phyloP scores from a whole-genome alignment of 2,888 invertebrate species.

The Ptychoptera albimana region DNA sequence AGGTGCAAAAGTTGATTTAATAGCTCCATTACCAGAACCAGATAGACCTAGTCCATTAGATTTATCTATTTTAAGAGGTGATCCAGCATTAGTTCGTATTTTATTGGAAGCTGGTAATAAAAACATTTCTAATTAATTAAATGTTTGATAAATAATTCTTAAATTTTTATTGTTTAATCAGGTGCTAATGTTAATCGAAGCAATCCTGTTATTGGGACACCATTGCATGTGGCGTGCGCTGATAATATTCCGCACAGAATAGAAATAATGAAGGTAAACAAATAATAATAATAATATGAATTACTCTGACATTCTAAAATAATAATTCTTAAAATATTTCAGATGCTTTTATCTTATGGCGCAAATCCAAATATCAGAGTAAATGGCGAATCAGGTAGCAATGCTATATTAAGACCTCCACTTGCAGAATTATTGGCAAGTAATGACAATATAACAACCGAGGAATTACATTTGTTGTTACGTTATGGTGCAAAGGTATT shows the following conservation, averaged over 20 bases:
- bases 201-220: conserved; percentile 66
- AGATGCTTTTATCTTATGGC: conserved; percentile 52
- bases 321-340: conserved; percentile 9
- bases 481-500: conserved; percentile 59
- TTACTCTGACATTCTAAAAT: conserved; percentile 1
- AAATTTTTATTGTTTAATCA: conserved; percentile 19
- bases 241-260: conserved; percentile 57
- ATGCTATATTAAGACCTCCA: conserved; percentile 51
- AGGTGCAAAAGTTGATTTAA: conserved; percentile 56
- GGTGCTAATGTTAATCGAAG: conserved; percentile 67
- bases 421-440: conserved; percentile 70
- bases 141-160: no score
- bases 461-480: conserved; percentile 51
- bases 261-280: conserved; percentile 38
- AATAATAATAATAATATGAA: no score
- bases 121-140: background rate
- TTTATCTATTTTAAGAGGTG: conserved; percentile 69
- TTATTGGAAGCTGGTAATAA: conserved; percentile 48
- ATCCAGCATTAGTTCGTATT: conserved; percentile 51
- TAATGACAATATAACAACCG: conserved; percentile 47
- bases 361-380: conserved; percentile 64
- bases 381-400: conserved; percentile 53
- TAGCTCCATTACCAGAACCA: conserved; percentile 37
- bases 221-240: conserved; percentile 68
- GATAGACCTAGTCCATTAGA: conserved; percentile 68